A percentile compares a stretch with the other conserved stretches of the same genome.
phyloP scores from a whole-genome alignment of 92 coral and sea anemone species.

The Palythoa caribaeorum region DNA sequence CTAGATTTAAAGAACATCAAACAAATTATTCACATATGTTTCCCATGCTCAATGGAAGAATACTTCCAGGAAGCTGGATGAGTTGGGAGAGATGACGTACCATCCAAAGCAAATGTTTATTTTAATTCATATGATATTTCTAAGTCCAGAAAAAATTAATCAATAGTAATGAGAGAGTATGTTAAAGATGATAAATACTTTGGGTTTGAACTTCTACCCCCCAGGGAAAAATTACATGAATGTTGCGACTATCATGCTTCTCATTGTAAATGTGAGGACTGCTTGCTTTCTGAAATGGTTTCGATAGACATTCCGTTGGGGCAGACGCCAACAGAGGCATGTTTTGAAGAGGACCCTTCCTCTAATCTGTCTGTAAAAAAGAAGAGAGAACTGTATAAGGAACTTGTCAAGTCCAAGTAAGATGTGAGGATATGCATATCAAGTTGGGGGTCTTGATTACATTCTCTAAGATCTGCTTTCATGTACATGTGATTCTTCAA shows the following conservation, averaged over 20 bases:
- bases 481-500: conserved; percentile 25
- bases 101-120: conserved; percentile 28
- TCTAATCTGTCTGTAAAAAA: conserved; percentile 5
- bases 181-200: conserved; percentile 26
- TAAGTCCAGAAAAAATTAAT: conserved; percentile 37
- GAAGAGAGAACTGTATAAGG: conserved; percentile 48
- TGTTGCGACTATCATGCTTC: conserved; percentile 38
- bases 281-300: conserved; percentile 47
- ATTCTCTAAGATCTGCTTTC: conserved; percentile 19
- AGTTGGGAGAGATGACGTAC: background rate
- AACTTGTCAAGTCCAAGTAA: conserved; percentile 35
- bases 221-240: conserved; percentile 5
- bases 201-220: conserved; percentile 16
- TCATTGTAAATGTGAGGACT: conserved; percentile 61
- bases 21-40: conserved; percentile 74
- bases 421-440: conserved; percentile 1
- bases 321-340: background rate
- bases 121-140: conserved; percentile 60
- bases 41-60: conserved; percentile 69
- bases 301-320: conserved; percentile 22
- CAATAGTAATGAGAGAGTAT: conserved; percentile 18
- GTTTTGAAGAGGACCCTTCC: background rate
- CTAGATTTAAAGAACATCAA: conserved; percentile 59
- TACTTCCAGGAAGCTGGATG: conserved; percentile 5
- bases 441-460: conserved; percentile 26